phyloP scores from a whole-genome alignment of 2,888 invertebrate genomes.

The Disparrhopalites patrizii region DNA sequence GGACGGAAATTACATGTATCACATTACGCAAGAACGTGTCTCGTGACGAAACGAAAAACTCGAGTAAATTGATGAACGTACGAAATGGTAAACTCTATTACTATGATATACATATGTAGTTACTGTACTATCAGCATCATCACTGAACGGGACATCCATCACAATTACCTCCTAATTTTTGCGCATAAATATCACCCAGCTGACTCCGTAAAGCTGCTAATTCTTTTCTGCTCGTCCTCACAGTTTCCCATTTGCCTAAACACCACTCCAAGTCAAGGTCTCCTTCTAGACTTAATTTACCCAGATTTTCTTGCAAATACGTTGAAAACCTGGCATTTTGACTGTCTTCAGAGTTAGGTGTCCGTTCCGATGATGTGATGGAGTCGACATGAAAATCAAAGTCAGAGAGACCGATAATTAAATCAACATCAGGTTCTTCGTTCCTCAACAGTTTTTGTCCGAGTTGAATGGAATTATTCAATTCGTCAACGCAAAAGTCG shows the following conservation, averaged over 20 bases:
- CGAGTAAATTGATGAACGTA: no score
- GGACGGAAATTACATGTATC: no score
- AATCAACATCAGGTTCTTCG: slow-evolving; percentile 43
- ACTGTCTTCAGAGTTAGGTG: not conserved
- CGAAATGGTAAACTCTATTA: no score
- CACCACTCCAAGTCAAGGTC: slow-evolving; percentile 37
- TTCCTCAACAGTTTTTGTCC: slow-evolving; percentile 35
- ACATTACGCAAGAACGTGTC: no score
- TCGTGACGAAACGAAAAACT: no score
- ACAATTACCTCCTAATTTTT: slow-evolving; percentile 35
- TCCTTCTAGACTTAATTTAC: slow-evolving; percentile 15
- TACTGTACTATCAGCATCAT: not conserved
- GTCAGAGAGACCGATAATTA: slow-evolving; percentile 35
- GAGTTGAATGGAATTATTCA: slow-evolving; percentile 35
- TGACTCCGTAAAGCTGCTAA: slow-evolving; percentile 33
- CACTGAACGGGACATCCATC: slow-evolving; percentile 36
- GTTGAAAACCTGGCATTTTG: not conserved
- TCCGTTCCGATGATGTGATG: not conserved
- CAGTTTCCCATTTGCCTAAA: slow-evolving; percentile 35
- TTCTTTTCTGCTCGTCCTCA: slow-evolving; percentile 32
- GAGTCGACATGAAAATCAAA: slow-evolving; percentile 34
- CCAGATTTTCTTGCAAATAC: not conserved
- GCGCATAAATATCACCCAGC: slow-evolving; percentile 37
- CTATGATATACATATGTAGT: no score
- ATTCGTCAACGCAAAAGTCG: slow-evolving; percentile 39